A percentile compares a stretch with the other conserved stretches of the same genome.
Evolutionary conservation across 2,797 vertebrate species (phyloP).

Genomic region (Manis javanica): DNA sequence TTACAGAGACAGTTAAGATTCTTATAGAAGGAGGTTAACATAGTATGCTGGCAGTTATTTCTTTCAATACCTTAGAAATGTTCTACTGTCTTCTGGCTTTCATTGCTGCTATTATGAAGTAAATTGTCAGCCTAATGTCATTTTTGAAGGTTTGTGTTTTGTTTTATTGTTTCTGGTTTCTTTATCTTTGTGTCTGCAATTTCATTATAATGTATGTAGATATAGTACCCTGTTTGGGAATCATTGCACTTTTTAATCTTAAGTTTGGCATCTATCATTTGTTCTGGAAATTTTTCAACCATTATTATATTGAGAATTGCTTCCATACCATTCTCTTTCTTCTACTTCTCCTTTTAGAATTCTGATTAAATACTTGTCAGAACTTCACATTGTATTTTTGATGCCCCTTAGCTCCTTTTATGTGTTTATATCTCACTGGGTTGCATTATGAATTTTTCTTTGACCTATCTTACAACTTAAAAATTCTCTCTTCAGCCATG

Average conservation of each 20-base stretch:
- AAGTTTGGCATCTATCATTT: not conserved
- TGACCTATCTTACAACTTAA: not conserved
- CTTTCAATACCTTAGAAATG: not conserved
- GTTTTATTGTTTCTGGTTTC: not conserved
- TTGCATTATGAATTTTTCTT: not conserved
- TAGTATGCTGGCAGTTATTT: not conserved
- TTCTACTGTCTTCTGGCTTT: not conserved
- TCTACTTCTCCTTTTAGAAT: not conserved
- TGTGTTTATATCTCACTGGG: not conserved
- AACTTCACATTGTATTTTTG: not conserved
- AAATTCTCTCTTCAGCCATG: not conserved
- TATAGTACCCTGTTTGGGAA: not conserved
- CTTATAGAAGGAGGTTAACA: not conserved
- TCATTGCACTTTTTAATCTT: not conserved
- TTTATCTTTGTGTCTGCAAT: not conserved
- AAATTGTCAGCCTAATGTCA: not conserved
- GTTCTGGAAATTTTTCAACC: not conserved
- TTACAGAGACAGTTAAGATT: not conserved
- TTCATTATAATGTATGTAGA: not conserved
- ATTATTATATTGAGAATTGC: not conserved
- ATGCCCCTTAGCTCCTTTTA: not conserved
- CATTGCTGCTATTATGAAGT: no score
- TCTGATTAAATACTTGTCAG: not conserved
- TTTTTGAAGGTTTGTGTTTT: not conserved
- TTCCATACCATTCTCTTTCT: not conserved